Conservation (phyloP, 2,888 invertebrate species). For the Metellina segmentata region DNA sequence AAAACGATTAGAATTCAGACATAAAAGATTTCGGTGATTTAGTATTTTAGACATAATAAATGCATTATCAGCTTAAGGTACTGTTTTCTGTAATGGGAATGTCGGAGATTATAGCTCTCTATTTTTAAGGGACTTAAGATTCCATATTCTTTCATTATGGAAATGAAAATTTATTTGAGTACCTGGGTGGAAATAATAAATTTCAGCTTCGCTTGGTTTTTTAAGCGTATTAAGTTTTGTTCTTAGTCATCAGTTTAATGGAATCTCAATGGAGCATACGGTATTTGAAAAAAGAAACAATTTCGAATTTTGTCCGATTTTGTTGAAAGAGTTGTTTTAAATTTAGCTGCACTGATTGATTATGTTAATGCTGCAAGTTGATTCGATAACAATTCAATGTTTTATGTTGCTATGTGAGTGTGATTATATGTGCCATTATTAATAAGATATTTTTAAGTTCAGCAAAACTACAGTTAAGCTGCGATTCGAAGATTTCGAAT, state of each 20-base stretch:
- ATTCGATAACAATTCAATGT: no score
- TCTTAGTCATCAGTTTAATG: neutral
- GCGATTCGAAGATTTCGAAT: no score
- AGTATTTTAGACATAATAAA: no score
- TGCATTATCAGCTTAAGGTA: neutral
- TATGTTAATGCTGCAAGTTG: no score
- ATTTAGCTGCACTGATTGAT: no score
- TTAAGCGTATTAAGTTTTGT: neutral
- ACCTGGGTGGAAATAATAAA: neutral
- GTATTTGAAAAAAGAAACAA: neutral
- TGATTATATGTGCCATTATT: no score
- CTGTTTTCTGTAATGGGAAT: conserved; percentile 4
- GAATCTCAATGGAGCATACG: neutral
- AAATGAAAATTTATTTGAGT: neutral
- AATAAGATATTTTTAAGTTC: no score
- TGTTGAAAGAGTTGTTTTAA: neutral
- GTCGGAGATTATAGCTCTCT: neutral
- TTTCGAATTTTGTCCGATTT: neutral
- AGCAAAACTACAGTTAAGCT: no score
- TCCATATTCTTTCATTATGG: neutral
- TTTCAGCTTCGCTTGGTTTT: neutral
- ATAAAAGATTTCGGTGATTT: no score
- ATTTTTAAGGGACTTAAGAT: neutral
- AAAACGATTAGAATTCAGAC: no score
- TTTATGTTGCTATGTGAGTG: no score